Evolutionary conservation across 2,888 invertebrate genomes (phyloP), one percentile per base, ranked within the genome.

Genomic region (Drosophila paucipuncta): DNA sequence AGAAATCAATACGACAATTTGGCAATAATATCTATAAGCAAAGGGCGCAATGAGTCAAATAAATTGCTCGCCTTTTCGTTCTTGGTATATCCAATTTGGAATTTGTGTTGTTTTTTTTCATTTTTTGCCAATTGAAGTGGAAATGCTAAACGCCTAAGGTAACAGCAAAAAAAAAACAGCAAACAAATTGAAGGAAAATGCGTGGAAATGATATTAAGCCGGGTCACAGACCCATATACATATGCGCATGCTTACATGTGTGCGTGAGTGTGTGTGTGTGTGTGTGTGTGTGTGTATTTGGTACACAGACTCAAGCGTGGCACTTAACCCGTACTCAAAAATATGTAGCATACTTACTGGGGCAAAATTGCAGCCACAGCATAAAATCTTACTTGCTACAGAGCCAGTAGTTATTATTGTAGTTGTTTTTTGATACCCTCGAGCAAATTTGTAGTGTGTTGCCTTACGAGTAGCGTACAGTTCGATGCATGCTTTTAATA

Each of bases 331-430:
- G 80, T 76, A 70, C 85, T 78, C 68, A 70, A 73, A 80, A 78
- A 77, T 82, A 80, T 85, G 89, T 88, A 83, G 89, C 84, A 75
- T 83, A 83, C 86, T 85, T 88, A 85, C 81, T 88, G 84, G 83
- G 86, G 89, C 78, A 85, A 80, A 85, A 80, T 75, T 80, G 83
- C 88, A 87, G 88, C 83, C 77, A 43, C 74, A 82, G 72, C 76
- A 83, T 78, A 71, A 83, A 83, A 80, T 83, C 80, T 68, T 82
- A 68, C 66, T 79, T 82, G 76, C 76, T 69, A 70, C 73, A 66
- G 4, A 47, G 64, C 68, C 60, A 55, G 64, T 55, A 71, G 78
- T 62, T 76, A 68, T 62, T 66, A 30, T 63, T 65, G 60, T 63
- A 52, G 68, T 39, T 43, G 39, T n/a, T 68, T 35, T 13, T 50